Evolutionary conservation across 2,113 vertebrate species (phyloP), one percentile per base, ranked within the genome.

Genomic region (Cyprinodon variegatus): DNA sequence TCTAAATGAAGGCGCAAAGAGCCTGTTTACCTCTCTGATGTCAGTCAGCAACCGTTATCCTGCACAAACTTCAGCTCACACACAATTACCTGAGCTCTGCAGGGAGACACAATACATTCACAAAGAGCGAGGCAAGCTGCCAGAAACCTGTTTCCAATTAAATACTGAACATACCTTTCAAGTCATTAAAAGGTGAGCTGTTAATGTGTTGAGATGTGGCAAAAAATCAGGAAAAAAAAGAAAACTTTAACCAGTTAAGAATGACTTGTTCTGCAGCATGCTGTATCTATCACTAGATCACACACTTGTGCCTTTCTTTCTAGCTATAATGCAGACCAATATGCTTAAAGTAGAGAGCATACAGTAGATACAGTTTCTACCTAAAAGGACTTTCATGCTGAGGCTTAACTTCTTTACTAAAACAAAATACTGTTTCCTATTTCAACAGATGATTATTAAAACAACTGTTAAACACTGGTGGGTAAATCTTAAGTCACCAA

Each of bases 271-370:
- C 79, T 80, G 81, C 86, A 72, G 74, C 75, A 29, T 29, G 29
- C 29, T 29, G 37, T 41, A 70, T 66, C 41, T n/a, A 20, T 70
- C 74, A 77, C 86, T 81, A 71, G 69, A 81, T 74, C 63, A 71
- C 86, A 90, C 89, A 89, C 86, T 76, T 84, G 89, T 69, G 86
- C 70, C 84, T 76, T 69, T 10, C 72, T 76, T 62, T 10, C 38
- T 45, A 46, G 66, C 78, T 78, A 81, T 77, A 75, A 75, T 86
- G 69, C 68, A 4, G 46, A 12, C 46, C 66, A 72, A 79, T 66
- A 15, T 46, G 57, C 68, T 65, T 65, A 67, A 83, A 88, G 82
- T 78, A 15, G 0, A 78, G 78, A 68, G 76, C 83, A 72, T 66
- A 45, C 60, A 85, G 77, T 74, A 84, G 76, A 85, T 38, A 78